Evolutionary conservation across 2,797 vertebrate genomes (phyloP), one percentile per base, ranked within the genome.

Genomic region (Tachyglossus aculeatus): DNA sequence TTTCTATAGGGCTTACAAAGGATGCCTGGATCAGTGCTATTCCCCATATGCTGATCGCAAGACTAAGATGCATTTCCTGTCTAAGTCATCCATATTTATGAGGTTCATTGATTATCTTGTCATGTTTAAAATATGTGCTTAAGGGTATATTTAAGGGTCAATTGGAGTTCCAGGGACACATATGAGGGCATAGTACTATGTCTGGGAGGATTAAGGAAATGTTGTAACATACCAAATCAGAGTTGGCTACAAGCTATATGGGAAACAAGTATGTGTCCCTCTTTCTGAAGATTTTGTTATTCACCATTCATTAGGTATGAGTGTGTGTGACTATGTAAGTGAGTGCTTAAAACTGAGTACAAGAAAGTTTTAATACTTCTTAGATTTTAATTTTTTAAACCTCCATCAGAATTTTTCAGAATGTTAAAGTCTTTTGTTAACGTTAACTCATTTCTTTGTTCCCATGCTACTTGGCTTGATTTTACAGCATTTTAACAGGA

Each of bases 101-200:
- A 82, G 78, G 32, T 56, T 83, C 82, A 85, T 85, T 80, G 85
- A 87, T 85, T 81, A 80, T 76, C 55, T 67, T 83, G 83, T 87
- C 71, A 56, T 58, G 56, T 62, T 76, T 85, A 85, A 85, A 83
- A 80, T 82, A 85, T 82, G 80, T 85, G 76, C 66, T 85, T 82
- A 85, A 74, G 74, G 60, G 68, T 81, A 56, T 80, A 81, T 69
- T 81, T 87, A 83, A 77, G 81, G 80, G 76, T 87, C 85, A 83
- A 34, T 58, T 69, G 56, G 36, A 80, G 71, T 80, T 71, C 38
- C 47, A 58, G 68, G 57, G 80, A 74, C 74, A 83, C 36, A 47
- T 48, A 29, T 10, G 40, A 57, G 31, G 69, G 34, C 53, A 25
- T 34, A 59, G 47, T 36, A 56, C 6, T 31, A 39, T 70, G 62